These are phyloP conservation scores for Rhagium mordax DNA, from an alignment of 2,888 invertebrate genomes.

Conservation along the genomic window DNA sequence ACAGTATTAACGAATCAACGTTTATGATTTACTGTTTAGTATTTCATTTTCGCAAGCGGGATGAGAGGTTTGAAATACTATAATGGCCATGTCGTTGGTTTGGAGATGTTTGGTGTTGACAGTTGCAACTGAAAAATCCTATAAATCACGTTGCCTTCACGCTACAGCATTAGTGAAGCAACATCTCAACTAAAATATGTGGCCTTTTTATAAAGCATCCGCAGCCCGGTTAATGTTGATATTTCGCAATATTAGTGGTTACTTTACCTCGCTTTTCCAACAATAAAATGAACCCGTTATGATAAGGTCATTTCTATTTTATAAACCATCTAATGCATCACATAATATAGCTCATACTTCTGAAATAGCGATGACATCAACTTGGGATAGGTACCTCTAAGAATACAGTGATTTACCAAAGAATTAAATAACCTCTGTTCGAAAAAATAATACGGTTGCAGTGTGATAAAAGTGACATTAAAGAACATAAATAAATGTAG, in stretches of 20 bases:
- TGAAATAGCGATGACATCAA: too few species aligned
- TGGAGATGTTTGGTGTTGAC: conserved; percentile 53
- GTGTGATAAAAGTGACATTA: too few species aligned
- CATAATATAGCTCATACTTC: too few species aligned
- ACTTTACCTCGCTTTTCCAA: background rate
- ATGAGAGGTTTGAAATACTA: conserved; percentile 43
- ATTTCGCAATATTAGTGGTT: conserved; percentile 10
- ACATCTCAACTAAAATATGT: conserved; percentile 49
- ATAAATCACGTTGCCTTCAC: conserved; percentile 54
- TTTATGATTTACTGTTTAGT: conserved; percentile 39
- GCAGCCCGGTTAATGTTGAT: conserved; percentile 3
- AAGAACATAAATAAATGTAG: too few species aligned
- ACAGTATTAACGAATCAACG: conserved; percentile 31
- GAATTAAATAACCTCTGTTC: too few species aligned
- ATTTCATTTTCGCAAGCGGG: conserved; percentile 40
- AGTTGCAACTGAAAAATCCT: conserved; percentile 55
- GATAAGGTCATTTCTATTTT: too few species aligned
- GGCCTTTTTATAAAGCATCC: conserved; percentile 35
- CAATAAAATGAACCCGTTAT: too few species aligned
- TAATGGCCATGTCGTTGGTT: conserved; percentile 48
- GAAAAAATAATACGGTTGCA: too few species aligned
- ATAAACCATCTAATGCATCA: too few species aligned
- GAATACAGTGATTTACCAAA: too few species aligned
- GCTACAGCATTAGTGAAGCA: conserved; percentile 47
- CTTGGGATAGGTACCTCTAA: too few species aligned